These are phyloP conservation scores for Trypoxylon attenuatum DNA, from an alignment of 2,888 invertebrate species.

Conservation along the genomic window DNA sequence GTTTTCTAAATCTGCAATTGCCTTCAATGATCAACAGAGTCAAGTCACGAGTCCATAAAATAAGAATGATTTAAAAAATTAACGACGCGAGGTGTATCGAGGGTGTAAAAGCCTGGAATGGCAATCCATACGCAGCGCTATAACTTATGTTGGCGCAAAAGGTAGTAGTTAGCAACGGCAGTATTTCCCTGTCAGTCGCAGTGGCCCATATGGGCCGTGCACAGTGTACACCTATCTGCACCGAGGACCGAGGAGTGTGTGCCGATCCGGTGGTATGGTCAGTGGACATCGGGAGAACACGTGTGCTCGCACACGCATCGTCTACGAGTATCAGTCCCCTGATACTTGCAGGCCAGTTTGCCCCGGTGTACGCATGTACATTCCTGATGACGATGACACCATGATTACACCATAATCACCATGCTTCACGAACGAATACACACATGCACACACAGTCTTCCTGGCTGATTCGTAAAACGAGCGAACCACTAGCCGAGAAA, in stretches of 20 bases:
- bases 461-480: too few species aligned
- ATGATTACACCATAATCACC: too few species aligned
- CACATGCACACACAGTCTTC: too few species aligned
- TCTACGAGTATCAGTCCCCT: too few species aligned
- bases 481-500: too few species aligned
- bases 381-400: too few species aligned
- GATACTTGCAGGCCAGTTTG: too few species aligned
- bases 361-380: too few species aligned
- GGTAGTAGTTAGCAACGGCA: slow-evolving; percentile 58
- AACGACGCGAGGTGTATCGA: not conserved
- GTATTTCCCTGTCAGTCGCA: slow-evolving; percentile 59
- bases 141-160: slow-evolving; percentile 58
- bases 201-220: slow-evolving; percentile 45
- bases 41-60: not conserved
- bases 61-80: slow-evolving; percentile 12
- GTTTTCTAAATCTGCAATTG: too few species aligned
- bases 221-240: slow-evolving; percentile 11
- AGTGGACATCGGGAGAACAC: slow-evolving; percentile 20
- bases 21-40: too few species aligned
- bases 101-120: slow-evolving; percentile 25
- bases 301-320: slow-evolving; percentile 27
- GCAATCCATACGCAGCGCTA: slow-evolving; percentile 43
- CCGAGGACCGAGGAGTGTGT: too few species aligned
- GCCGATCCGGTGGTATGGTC: slow-evolving; percentile 25
- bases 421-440: too few species aligned